Conservation (phyloP, 2,797 vertebrate genomes). For the Parauchenoglanis ngamensis region DNA sequence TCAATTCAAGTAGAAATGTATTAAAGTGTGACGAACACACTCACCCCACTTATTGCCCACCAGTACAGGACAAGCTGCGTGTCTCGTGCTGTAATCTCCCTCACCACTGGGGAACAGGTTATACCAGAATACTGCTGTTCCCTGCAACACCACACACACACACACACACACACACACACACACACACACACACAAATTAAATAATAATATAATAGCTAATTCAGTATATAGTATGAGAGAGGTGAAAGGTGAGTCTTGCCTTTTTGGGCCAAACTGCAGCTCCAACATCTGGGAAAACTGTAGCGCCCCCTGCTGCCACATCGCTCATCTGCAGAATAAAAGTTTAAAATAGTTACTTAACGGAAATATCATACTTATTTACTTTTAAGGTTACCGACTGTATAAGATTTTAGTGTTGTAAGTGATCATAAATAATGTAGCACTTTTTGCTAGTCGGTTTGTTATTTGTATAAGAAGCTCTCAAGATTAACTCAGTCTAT, state of each 20-base stretch:
- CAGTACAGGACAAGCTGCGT: constrained; percentile 94
- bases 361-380: background rate
- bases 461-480: background rate
- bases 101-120: constrained; percentile 95
- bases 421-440: background rate
- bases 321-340: constrained; percentile 89
- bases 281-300: constrained; percentile 98
- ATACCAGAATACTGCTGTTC: constrained; percentile 97
- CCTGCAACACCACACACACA: constrained; percentile 71
- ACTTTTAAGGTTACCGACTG: background rate
- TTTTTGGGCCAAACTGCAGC: constrained; percentile 93
- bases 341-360: background rate
- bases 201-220: background rate
- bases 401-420: background rate
- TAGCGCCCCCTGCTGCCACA: constrained; percentile 93
- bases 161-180: constrained; percentile 26
- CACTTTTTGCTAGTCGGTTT: background rate
- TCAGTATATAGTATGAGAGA: constrained; percentile 22
- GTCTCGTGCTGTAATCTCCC: constrained; percentile 95
- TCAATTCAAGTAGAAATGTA: background rate
- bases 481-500: background rate
- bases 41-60: constrained; percentile 99
- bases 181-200: background rate
- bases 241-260: constrained; percentile 66
- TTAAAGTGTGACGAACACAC: constrained; percentile 44